Percentiles rank a stretch among this genome's conserved stretches.
phyloP scores from a whole-genome alignment of 2,797 vertebrate genomes.

The Prionace glauca region DNA sequence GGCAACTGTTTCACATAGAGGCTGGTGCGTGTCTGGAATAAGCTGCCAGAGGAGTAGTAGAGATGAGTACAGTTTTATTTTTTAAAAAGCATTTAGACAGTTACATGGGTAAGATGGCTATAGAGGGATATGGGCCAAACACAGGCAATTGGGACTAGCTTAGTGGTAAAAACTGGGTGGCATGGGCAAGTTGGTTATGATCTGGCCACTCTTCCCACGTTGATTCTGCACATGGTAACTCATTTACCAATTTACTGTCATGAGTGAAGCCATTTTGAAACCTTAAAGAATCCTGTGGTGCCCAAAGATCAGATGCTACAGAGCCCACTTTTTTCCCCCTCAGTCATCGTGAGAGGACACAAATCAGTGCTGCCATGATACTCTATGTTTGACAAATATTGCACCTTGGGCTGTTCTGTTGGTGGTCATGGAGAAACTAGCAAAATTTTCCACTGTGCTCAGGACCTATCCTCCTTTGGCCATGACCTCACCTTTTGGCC shows the following conservation, averaged over 20 bases:
- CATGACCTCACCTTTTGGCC: no score
- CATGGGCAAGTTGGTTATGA: background rate
- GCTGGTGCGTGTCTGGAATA: no score
- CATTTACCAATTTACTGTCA: background rate
- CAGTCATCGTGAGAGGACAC: background rate
- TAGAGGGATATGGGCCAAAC: no score
- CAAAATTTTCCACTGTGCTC: background rate
- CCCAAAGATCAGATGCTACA: background rate
- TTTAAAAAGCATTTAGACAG: no score
- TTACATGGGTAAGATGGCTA: no score
- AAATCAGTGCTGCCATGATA: background rate
- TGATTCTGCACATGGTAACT: background rate
- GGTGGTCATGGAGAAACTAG: background rate
- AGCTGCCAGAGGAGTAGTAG: no score
- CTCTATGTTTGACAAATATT: background rate
- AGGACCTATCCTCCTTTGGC: background rate
- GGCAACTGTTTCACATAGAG: no score
- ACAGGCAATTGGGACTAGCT: no score
- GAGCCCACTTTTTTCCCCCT: background rate
- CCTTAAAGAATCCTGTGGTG: background rate
- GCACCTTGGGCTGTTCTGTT: background rate
- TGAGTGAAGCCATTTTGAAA: background rate
- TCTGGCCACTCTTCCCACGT: background rate
- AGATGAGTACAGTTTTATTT: no score
- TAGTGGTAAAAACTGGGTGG: no score